phyloP scores from a whole-genome alignment of 2,888 invertebrate species.

The Ferdinandea cuprea region DNA sequence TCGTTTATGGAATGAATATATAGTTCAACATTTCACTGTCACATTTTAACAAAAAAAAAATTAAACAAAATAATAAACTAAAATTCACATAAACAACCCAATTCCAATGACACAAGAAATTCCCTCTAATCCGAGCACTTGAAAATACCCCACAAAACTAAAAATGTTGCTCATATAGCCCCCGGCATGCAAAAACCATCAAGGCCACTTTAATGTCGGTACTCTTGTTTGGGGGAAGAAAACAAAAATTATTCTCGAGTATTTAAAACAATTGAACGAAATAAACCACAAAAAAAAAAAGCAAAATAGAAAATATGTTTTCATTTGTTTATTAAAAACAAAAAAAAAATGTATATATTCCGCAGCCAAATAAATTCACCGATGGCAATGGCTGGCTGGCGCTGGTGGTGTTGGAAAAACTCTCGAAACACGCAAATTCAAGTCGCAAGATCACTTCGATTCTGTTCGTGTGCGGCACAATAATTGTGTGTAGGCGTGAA shows the following conservation, averaged over 20 bases:
- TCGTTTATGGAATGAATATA: constrained; percentile 16
- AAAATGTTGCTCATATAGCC: constrained; percentile 10
- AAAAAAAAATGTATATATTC: no score
- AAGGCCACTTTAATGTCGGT: no score
- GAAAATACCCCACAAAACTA: constrained; percentile 39
- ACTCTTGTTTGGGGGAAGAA: constrained; percentile 1
- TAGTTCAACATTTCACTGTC: background rate
- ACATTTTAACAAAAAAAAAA: background rate
- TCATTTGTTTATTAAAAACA: constrained; percentile 10
- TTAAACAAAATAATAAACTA: background rate
- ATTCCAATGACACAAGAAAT: background rate
- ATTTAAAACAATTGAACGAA: constrained; percentile 46
- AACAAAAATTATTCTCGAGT: constrained; percentile 1
- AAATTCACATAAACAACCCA: background rate
- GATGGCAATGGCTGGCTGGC: no score
- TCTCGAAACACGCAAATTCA: constrained; percentile 32
- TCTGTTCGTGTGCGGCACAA: constrained; percentile 8
- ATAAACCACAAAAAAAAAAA: constrained; percentile 25
- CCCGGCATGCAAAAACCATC: constrained; percentile 9
- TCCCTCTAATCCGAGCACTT: constrained; percentile 24
- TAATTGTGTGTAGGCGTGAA: constrained; percentile 48
- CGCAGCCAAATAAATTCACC: constrained; percentile 17
- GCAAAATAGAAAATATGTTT: no score
- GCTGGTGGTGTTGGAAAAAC: constrained; percentile 1
- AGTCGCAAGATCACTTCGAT: constrained; percentile 3